phyloP scores from a whole-genome alignment of 2,113 vertebrate genomes.

The Propithecus coquereli region DNA sequence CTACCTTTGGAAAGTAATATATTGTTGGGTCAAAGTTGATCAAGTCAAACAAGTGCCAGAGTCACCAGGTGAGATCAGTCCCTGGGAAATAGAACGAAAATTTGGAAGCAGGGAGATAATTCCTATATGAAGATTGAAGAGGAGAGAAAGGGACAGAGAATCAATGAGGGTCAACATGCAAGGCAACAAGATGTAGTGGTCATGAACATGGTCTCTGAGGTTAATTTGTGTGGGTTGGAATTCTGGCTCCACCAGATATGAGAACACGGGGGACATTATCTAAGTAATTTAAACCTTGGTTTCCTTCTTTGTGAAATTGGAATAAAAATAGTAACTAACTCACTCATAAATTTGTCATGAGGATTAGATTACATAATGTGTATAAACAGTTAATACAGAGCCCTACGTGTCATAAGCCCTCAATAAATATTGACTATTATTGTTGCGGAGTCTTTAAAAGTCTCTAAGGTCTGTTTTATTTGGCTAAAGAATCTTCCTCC shows the following conservation, averaged over 20 bases:
- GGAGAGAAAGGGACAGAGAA: background rate
- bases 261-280: background rate
- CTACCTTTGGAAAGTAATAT: background rate
- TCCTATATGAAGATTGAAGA: background rate
- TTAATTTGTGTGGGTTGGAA: background rate
- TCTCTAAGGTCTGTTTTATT: background rate
- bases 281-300: background rate
- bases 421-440: conserved; percentile 5
- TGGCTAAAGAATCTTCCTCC: background rate
- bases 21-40: background rate
- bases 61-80: background rate
- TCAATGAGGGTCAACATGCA: background rate
- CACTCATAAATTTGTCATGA: background rate
- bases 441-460: background rate
- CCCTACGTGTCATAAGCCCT: background rate
- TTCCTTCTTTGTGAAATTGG: background rate
- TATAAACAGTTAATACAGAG: background rate
- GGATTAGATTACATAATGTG: background rate
- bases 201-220: background rate
- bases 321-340: conserved; percentile 21
- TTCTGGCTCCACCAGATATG: background rate
- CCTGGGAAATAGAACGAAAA: background rate
- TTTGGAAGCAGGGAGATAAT: background rate
- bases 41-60: background rate
- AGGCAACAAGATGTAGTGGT: background rate